phyloP scores from a whole-genome alignment of 2,888 invertebrate species.

The Rotaria macrura region DNA sequence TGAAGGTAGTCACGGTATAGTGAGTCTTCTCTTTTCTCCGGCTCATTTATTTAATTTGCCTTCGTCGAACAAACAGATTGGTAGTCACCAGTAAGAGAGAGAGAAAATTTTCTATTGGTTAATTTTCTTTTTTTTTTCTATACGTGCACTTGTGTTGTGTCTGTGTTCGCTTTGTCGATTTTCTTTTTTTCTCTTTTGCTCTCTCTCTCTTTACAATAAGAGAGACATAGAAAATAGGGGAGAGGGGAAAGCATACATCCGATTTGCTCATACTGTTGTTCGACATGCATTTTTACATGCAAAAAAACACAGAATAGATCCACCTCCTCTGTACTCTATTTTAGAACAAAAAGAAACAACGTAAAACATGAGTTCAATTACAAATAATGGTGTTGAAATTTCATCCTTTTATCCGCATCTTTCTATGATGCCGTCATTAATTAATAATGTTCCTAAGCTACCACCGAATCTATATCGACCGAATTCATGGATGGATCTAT shows the following conservation, averaged over 20 bases:
- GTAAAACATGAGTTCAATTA: not conserved
- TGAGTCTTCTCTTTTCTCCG: not conserved
- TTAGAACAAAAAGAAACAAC: not conserved
- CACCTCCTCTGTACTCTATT: not conserved
- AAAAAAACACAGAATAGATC: not conserved
- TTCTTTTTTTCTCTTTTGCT: not conserved
- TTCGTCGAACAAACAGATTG: not conserved
- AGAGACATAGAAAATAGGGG: not conserved
- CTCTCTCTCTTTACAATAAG: not conserved
- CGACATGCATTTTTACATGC: constrained; percentile 12
- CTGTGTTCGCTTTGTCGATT: not conserved
- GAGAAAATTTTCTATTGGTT: not conserved
- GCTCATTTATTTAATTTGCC: constrained; percentile 15
- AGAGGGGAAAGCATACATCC: not conserved
- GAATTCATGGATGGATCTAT: constrained; percentile 1
- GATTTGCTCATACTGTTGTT: constrained; percentile 8
- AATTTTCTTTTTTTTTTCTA: not conserved
- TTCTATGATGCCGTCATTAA: not conserved
- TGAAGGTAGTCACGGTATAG: constrained; percentile 12
- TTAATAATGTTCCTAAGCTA: not conserved
- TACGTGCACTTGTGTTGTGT: not conserved
- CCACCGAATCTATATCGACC: not conserved
- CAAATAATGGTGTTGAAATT: not conserved
- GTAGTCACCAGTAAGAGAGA: not conserved
- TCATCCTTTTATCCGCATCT: constrained; percentile 4